These are phyloP conservation scores for Lucifuga dentata DNA, from an alignment of 2,113 vertebrate species.

Conservation along the genomic window DNA sequence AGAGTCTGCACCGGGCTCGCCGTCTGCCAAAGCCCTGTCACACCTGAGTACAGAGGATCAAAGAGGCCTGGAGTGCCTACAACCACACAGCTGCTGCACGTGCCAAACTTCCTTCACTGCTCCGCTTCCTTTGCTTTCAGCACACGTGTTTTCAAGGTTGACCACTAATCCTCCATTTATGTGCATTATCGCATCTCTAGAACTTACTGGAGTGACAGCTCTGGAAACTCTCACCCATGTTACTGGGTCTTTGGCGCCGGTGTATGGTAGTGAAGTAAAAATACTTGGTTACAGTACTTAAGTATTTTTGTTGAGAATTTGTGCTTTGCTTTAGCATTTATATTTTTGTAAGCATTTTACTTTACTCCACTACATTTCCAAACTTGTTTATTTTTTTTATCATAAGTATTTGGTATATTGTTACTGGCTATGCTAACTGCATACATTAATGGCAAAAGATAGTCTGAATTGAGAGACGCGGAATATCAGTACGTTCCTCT, in stretches of 20 bases:
- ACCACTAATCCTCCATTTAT: conserved; percentile 79
- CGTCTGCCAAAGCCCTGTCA: conserved; percentile 76
- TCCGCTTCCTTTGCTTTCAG: conserved; percentile 64
- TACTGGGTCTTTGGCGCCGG: conserved; percentile 40
- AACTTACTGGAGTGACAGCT: conserved; percentile 64
- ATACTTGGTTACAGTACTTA: too few relatives aligned
- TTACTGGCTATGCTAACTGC: too few relatives aligned
- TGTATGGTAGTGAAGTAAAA: too few relatives aligned
- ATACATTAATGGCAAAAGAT: too few relatives aligned
- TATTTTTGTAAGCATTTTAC: too few relatives aligned
- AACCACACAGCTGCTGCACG: conserved; percentile 76
- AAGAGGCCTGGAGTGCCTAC: conserved; percentile 71
- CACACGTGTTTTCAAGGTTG: conserved; percentile 78
- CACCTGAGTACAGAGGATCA: conserved; percentile 82
- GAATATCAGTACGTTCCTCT: too few relatives aligned
- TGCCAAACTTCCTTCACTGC: conserved; percentile 72
- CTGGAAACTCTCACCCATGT: conserved; percentile 66
- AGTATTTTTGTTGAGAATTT: too few relatives aligned
- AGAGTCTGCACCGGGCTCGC: conserved; percentile 42
- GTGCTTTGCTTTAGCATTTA: too few relatives aligned
- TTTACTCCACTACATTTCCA: too few relatives aligned
- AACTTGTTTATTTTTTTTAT: too few relatives aligned
- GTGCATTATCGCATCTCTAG: conserved; percentile 56
- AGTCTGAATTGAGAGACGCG: too few relatives aligned
- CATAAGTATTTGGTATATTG: too few relatives aligned